Evolutionary conservation across 2,888 invertebrate genomes (phyloP).

Genomic region (Archips crataeganus): DNA sequence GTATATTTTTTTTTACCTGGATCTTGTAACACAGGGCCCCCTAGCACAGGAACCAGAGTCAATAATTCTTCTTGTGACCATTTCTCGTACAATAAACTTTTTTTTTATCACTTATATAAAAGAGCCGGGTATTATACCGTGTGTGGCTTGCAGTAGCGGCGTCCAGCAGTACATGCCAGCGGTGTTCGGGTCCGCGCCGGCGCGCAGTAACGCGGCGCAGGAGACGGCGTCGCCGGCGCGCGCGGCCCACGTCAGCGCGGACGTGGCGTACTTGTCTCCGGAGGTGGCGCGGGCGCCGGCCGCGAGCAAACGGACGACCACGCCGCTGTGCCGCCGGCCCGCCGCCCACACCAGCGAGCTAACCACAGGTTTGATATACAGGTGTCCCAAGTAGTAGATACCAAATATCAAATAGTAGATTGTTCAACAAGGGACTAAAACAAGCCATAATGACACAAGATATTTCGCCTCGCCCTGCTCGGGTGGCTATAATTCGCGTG

Average conservation of each 20-base stretch:
- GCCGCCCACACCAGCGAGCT: constrained; percentile 98
- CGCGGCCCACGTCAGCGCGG: constrained; percentile 98
- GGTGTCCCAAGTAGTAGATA: no score
- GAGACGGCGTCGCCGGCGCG: constrained; percentile 95
- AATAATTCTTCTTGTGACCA: no score
- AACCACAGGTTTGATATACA: neutral
- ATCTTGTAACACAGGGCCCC: no score
- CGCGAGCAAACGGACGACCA: constrained; percentile 92
- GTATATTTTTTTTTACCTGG: no score
- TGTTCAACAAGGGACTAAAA: no score
- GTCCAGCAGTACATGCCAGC: constrained; percentile 99
- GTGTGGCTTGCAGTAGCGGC: constrained; percentile 92
- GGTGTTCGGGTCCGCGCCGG: constrained; percentile 95
- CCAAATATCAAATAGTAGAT: no score
- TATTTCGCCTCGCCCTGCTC: no score
- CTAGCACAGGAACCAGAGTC: no score
- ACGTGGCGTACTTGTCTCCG: constrained; percentile 98
- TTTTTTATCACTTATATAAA: no score
- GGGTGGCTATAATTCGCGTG: no score
- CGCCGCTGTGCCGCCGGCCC: constrained; percentile 95
- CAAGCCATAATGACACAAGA: no score
- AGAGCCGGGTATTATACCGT: constrained; percentile 76
- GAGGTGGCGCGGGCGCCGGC: constrained; percentile 97
- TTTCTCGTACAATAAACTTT: no score
- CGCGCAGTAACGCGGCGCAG: constrained; percentile 92